Conservation (phyloP, 1,140 invertebrate genomes). For the Coenobita brevimanus region DNA sequence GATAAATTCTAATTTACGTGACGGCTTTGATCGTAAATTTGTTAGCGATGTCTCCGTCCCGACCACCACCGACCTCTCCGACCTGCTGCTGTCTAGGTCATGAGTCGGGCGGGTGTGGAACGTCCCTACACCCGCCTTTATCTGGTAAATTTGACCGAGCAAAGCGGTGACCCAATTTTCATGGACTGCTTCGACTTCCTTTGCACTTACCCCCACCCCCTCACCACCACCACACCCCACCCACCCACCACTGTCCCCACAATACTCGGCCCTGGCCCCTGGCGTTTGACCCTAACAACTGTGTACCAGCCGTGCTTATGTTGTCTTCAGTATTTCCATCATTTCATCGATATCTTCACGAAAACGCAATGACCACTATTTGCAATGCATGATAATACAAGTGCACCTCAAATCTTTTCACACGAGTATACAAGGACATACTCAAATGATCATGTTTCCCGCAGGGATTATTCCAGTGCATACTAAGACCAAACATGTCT, state of each 20-base stretch:
- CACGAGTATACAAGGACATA: neutral
- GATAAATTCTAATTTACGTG: too few relatives aligned
- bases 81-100: slow-evolving; percentile 11
- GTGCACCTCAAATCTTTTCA: neutral
- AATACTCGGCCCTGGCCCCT: neutral
- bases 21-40: too few relatives aligned
- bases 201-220: neutral
- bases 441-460: neutral
- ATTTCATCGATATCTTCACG: neutral
- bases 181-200: slow-evolving; percentile 59
- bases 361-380: too few relatives aligned
- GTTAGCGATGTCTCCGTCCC: too few relatives aligned
- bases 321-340: neutral
- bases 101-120: neutral
- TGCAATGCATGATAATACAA: too few relatives aligned
- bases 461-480: neutral
- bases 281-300: neutral
- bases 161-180: slow-evolving; percentile 51
- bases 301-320: neutral
- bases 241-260: neutral
- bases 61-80: slow-evolving; percentile 23
- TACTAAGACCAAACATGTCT: too few relatives aligned
- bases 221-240: neutral
- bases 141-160: slow-evolving; percentile 57
- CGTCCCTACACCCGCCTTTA: neutral